Evolutionary conservation across 2,797 vertebrate genomes (phyloP).

Genomic region (Xiphorhynchus erythropygius): DNA sequence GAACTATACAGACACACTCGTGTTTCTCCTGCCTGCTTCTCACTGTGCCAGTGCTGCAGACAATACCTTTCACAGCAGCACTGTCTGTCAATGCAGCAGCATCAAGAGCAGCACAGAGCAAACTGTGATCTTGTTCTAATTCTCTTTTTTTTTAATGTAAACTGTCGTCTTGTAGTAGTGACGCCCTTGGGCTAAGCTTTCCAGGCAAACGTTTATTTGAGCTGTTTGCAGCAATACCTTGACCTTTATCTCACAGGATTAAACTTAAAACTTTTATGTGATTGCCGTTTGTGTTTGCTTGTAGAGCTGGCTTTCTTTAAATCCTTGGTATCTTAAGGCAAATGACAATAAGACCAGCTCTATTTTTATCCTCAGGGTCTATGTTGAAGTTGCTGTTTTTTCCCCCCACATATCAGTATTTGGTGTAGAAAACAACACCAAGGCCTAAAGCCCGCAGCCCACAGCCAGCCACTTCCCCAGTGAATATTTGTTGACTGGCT

Average conservation of each 20-base stretch:
- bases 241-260: constrained; percentile 3
- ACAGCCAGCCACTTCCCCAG: background rate
- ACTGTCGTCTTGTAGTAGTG: background rate
- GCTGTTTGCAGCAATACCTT: background rate
- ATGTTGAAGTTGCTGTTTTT: background rate
- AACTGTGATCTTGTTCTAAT: background rate
- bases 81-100: background rate
- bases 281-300: background rate
- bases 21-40: background rate
- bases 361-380: background rate
- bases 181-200: background rate
- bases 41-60: background rate
- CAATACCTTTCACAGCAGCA: background rate
- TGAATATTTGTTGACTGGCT: background rate
- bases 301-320: background rate
- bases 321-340: background rate
- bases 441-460: background rate
- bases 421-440: background rate
- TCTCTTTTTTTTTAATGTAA: background rate
- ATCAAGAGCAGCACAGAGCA: background rate
- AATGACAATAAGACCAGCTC: background rate
- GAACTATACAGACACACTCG: background rate
- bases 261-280: background rate
- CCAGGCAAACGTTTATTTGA: background rate
- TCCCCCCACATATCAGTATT: background rate